Conservation (phyloP, 2,113 vertebrate species). For the Cottus gobio region DNA sequence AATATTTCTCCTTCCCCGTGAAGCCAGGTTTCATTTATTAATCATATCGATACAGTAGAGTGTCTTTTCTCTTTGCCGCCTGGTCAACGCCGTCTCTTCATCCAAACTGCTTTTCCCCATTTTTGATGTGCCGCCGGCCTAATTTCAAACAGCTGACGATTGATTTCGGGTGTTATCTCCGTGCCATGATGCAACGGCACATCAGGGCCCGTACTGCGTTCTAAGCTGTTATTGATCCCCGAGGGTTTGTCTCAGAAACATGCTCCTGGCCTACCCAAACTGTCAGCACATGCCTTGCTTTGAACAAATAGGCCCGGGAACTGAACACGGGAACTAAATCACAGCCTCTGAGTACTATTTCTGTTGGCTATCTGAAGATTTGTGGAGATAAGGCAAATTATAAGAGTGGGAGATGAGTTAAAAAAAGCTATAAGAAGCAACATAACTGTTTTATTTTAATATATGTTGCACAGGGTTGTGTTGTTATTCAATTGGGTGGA, state of each 20-base stretch:
- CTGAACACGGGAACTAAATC: neutral
- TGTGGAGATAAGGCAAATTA: neutral
- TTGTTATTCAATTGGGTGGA: neutral
- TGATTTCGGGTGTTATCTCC: slow-evolving; percentile 28
- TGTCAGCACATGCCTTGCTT: neutral
- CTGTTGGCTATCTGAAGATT: neutral
- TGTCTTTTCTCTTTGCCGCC: neutral
- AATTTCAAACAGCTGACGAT: slow-evolving; percentile 29
- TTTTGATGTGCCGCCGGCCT: slow-evolving; percentile 13
- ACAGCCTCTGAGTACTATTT: neutral
- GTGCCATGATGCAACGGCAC: neutral
- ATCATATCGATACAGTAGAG: slow-evolving; percentile 14
- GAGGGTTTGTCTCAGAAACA: neutral
- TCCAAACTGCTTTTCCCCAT: slow-evolving; percentile 24
- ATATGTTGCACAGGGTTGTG: neutral
- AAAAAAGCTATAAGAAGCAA: neutral
- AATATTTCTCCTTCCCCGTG: slow-evolving; percentile 17
- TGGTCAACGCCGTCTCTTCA: slow-evolving; percentile 33
- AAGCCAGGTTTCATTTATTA: slow-evolving; percentile 46
- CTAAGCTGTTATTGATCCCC: slow-evolving; percentile 14
- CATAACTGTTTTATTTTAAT: neutral
- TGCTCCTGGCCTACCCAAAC: neutral
- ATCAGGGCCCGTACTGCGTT: slow-evolving; percentile 7
- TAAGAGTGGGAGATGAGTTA: neutral
- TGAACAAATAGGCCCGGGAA: neutral